Base-by-base conservation (phyloP, 2,888 invertebrate species). In the Ormyrus labotus region DNA sequence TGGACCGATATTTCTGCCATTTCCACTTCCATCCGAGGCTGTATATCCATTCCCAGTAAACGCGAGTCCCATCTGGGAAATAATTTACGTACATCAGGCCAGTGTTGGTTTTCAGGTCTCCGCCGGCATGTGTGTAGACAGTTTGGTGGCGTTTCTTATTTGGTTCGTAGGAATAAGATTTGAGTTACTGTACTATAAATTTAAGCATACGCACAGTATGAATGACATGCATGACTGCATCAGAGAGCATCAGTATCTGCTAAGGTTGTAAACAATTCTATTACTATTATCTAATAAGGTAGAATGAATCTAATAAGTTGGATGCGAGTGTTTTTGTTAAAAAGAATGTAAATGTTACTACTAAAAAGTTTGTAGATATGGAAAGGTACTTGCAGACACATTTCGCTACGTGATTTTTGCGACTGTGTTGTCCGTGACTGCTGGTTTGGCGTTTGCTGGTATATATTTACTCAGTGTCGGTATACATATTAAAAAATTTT, bases 151-250 rank as follows among this genome's bases (percentile, higher is more conserved):
- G 6, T 58, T 84, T 5, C 57, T 85, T 0, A 55, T 86, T 47
- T 86, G 85, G 86, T 86, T 83, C 69, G 65, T 77, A 5, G 83
- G 83, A 9, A 81, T 83, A 8, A 85, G 83, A 83, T 79, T 85
- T 11, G 79, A 85, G 80, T 77, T 85, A 19, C 65, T 86, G 4
- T 57, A 68, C 8, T 19, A 58, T 2, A 74, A 84, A 70, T 84
- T 86, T 47, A 61, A 76, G 57, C 76, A 78, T 8, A 73, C 77
- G 9, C 69, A 67, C 45, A 80, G 11, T 63, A n/a, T 34, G 6
- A 34, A 71, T 0, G 78, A 85, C 47, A 78, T 86, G 61, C 11
- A 19, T 1, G 19, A 19, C 19, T 84, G 84, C 57, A 72, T 86
- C n/a, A 63, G n/a, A 10, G 82, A 85, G 13, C 86, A 86, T 80